Evolutionary conservation across 1,140 invertebrate genomes (phyloP).

Genomic region (Triops longicaudatus): DNA sequence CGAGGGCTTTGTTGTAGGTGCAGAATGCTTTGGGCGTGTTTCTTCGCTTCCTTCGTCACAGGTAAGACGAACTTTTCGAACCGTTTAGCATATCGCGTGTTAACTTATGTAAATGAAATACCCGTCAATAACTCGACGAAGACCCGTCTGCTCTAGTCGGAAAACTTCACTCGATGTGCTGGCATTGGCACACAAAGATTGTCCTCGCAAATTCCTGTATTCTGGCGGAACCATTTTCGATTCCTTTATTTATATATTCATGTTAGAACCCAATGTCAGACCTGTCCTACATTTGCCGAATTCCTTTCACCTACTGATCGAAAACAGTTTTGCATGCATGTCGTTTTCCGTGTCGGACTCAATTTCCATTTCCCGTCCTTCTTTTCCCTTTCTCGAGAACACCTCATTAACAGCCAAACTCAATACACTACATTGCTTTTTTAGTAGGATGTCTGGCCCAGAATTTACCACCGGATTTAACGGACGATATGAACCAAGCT

Average conservation of each 20-base stretch:
- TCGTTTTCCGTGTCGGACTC: neutral
- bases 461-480: conserved; percentile 59
- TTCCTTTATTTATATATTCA: neutral
- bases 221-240: neutral
- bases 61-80: neutral
- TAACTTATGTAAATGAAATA: neutral
- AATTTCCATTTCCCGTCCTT: neutral
- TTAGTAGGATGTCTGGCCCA: conserved; percentile 27
- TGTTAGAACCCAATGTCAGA: neutral
- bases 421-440: neutral
- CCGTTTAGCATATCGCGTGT: neutral
- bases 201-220: neutral
- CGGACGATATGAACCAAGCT: conserved; percentile 60
- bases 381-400: neutral
- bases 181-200: neutral
- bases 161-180: neutral
- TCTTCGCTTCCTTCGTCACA: conserved; percentile 4
- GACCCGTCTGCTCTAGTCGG: neutral
- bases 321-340: neutral
- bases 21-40: conserved; percentile 3
- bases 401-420: conserved; percentile 2
- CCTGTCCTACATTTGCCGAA: neutral
- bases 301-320: neutral
- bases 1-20: neutral
- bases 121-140: neutral